Evolutionary conservation across 2,888 invertebrate species (phyloP).

Genomic region (Podabrus alpinus): DNA sequence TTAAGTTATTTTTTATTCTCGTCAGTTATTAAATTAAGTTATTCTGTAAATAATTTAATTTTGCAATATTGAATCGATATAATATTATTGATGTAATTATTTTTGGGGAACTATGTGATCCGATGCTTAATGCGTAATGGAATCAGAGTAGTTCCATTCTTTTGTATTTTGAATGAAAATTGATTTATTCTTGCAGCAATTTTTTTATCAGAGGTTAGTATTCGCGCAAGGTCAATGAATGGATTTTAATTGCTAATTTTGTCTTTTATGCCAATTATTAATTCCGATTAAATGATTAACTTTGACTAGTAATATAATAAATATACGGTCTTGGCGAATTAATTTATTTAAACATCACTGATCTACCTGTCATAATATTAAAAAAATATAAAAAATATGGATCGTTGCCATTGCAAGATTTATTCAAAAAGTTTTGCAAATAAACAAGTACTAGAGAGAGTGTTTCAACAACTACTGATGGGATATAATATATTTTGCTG

Average conservation of each 20-base stretch:
- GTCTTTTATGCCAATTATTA: not conserved
- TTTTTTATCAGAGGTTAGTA: not conserved
- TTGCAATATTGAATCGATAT: not conserved
- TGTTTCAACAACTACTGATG: no score
- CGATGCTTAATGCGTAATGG: not conserved
- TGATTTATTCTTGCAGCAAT: not conserved
- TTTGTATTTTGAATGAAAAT: not conserved
- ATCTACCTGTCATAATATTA: not conserved
- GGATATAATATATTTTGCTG: no score
- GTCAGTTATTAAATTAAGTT: not conserved
- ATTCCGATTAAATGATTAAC: not conserved
- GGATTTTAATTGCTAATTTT: not conserved
- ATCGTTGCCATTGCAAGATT: not conserved
- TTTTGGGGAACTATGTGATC: not conserved
- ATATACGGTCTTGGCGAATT: not conserved
- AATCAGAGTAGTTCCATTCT: not conserved
- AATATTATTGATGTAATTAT: not conserved
- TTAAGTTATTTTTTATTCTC: not conserved
- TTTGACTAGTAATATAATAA: not conserved
- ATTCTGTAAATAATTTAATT: not conserved
- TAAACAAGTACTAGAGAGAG: no score
- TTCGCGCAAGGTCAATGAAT: not conserved
- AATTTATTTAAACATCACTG: not conserved
- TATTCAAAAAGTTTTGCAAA: not conserved
- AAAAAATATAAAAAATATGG: not conserved